These are phyloP conservation scores for Iselma pallidipennis DNA, from an alignment of 2,888 invertebrate genomes.

Conservation along the genomic window DNA sequence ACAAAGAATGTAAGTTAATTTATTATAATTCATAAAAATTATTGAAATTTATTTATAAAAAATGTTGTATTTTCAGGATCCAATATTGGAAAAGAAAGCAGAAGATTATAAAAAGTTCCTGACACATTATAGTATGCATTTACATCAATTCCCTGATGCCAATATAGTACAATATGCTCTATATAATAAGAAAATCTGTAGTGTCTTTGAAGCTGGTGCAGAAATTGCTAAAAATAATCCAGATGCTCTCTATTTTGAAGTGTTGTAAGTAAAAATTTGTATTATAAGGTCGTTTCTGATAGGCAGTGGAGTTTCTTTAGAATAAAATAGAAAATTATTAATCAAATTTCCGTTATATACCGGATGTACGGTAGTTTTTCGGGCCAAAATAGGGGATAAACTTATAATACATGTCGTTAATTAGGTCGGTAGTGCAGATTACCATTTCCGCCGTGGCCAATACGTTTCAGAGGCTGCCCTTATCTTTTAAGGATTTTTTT, in stretches of 20 bases:
- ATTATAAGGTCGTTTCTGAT: too few relatives aligned
- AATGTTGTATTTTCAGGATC: constrained; percentile 51
- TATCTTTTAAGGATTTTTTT: too few relatives aligned
- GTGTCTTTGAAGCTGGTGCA: constrained; percentile 56
- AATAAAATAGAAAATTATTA: too few relatives aligned
- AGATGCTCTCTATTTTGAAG: constrained; percentile 65
- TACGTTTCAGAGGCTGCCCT: too few relatives aligned
- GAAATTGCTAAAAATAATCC: constrained; percentile 58
- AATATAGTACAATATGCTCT: constrained; percentile 73
- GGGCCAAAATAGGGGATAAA: too few relatives aligned
- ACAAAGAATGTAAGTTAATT: constrained; percentile 57
- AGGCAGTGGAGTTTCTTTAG: too few relatives aligned
- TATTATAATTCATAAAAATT: constrained; percentile 9
- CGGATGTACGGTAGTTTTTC: too few relatives aligned
- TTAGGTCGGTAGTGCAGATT: too few relatives aligned
- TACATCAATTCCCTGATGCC: constrained; percentile 64
- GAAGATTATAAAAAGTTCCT: constrained; percentile 64
- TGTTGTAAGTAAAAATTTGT: constrained; percentile 65
- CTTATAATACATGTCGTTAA: too few relatives aligned
- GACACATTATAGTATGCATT: constrained; percentile 63
- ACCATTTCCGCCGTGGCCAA: too few relatives aligned
- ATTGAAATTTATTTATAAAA: neutral
- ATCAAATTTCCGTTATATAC: too few relatives aligned
- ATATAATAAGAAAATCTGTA: constrained; percentile 64
- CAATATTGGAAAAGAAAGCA: constrained; percentile 56